Base-by-base conservation (phyloP, 1,140 invertebrate genomes). In the Helicoverpa armigera region DNA sequence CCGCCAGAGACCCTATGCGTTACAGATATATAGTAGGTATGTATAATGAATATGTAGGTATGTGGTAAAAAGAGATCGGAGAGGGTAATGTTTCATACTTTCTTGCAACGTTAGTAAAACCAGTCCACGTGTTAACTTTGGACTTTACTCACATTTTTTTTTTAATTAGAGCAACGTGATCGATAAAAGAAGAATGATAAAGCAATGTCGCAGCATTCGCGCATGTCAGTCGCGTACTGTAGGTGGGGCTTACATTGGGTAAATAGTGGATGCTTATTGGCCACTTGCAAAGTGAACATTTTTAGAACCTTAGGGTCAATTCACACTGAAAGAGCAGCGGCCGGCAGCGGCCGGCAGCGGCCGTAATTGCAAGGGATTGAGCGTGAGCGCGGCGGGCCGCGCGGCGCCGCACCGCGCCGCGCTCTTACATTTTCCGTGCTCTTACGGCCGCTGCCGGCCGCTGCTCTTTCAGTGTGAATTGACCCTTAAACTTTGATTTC, bases 101-200 rank as follows among this genome's bases (percentile, higher is more conserved):
- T 23, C 23, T 23, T 23, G 23, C 23, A 23, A 23, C 23, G 23
- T 23, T 29, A 29, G 18, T 29, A 3, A 14, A 1, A 61, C 12
- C 13, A 35, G 35, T 43, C 2, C 58, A 61, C 23, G 58, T 31
- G 58, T 13, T 9, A 1, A 3, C 58, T 61, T 29, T 11, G 58
- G 18, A 61, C 58, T 61, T 61, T 31, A 61, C 23, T 13, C 58
- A 31, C 3, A 31, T 4, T 14, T 29, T 7, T 54, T 23, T 29
- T 60, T 61, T 29, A 61, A 43, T 43, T 43, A 61, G 11, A 61
- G 16, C 13, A 31, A 61, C 23, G 58, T 61, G 23, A 31, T 11
- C 23, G 58, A 61, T 61, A 61, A 61, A 61, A 61, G 58, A 31
- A 61, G 2, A 29, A 31, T 31, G 23, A 60, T 60, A 60, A 60